Percentiles rank a stretch among this genome's conserved stretches.
Conservation (phyloP, 2,797 vertebrate species). For the Miichthys miiuy region DNA sequence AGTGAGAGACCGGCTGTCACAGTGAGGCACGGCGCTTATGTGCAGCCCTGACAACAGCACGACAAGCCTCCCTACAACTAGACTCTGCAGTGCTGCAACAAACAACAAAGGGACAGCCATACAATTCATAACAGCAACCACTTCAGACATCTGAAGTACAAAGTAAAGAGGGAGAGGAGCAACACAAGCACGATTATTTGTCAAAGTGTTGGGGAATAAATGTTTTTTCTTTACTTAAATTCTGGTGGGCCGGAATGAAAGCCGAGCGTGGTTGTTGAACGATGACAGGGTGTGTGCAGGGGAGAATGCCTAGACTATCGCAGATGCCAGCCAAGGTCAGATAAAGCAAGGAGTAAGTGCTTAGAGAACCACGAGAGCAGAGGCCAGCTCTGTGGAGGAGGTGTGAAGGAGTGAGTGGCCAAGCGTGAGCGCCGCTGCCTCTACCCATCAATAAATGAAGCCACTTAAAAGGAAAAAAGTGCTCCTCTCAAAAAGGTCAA, state of each 20-base stretch:
- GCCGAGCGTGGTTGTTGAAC: slow-evolving; percentile 43
- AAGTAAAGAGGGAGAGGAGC: slow-evolving; percentile 46
- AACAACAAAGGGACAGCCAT: slow-evolving; percentile 60
- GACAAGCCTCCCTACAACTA: slow-evolving; percentile 63
- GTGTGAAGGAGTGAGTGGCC: slow-evolving; percentile 75
- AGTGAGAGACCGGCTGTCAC: slow-evolving; percentile 82
- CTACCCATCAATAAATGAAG: slow-evolving; percentile 77
- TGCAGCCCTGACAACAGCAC: slow-evolving; percentile 74
- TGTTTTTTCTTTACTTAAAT: slow-evolving; percentile 65
- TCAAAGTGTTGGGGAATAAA: slow-evolving; percentile 69
- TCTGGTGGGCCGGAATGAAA: slow-evolving; percentile 51
- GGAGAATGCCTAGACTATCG: slow-evolving; percentile 66
- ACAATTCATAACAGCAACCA: slow-evolving; percentile 65
- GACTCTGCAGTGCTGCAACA: slow-evolving; percentile 72
- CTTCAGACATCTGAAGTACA: slow-evolving; percentile 63
- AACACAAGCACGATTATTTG: slow-evolving; percentile 65
- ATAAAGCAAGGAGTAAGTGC: slow-evolving; percentile 79
- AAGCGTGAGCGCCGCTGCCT: slow-evolving; percentile 68
- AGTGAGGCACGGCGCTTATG: slow-evolving; percentile 64
- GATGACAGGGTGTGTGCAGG: slow-evolving; percentile 33
- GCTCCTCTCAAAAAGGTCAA: slow-evolving; percentile 67
- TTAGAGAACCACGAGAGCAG: slow-evolving; percentile 71
- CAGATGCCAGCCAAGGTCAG: slow-evolving; percentile 78
- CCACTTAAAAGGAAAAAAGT: slow-evolving; percentile 73
- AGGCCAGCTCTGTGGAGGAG: slow-evolving; percentile 74